Base-by-base conservation (phyloP, 1,140 invertebrate genomes). In the Gryon sp. region DNA sequence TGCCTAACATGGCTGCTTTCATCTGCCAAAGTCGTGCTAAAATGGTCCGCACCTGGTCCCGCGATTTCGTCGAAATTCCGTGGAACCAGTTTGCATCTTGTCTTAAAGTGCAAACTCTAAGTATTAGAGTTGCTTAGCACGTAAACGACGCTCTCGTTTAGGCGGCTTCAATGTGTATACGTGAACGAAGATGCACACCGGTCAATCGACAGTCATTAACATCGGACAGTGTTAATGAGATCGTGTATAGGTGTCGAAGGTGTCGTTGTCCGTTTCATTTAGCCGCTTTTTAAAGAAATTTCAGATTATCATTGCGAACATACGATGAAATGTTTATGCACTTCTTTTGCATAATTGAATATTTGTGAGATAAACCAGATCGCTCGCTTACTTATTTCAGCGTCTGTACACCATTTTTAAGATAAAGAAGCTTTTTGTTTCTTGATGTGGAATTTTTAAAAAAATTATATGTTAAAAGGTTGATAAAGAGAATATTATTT, bases 111-210 rank as follows among this genome's bases (percentile, higher is more conserved):
- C 52, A 68, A 73, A 73, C 45, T 46, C 40, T 46, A 48, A 78
- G 76, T 79, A 83, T 86, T 86, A 86, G 82, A 73, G 75, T 72
- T 85, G 83, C 79, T 86, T 86, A 84, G 81, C 83, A 83, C 82
- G 83, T 82, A 83, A 85, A 80, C 82, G 82, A 74, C 75, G 80
- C 79, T 82, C 82, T 84, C 82, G 81, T 84, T 85, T 82, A 77
- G 81, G 76, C 65, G 30, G 24, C 9, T n/a, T 8, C 8, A 11
- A 24, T 14, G 22, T n/a, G n/a, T n/a, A n/a, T n/a, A 38, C 14
- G 38, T 45, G 38, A 24, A 3, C 50, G 43, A 45, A 36, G 15
- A 28, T 19, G 53, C 20, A 16, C 24, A 14, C 20, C 36, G 55
- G 18, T 8, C 34, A 55, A 66, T 57, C 66, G 55, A 2, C 34